Base-by-base conservation (phyloP, 2,797 vertebrate genomes). In the Sciurus vulgaris region DNA sequence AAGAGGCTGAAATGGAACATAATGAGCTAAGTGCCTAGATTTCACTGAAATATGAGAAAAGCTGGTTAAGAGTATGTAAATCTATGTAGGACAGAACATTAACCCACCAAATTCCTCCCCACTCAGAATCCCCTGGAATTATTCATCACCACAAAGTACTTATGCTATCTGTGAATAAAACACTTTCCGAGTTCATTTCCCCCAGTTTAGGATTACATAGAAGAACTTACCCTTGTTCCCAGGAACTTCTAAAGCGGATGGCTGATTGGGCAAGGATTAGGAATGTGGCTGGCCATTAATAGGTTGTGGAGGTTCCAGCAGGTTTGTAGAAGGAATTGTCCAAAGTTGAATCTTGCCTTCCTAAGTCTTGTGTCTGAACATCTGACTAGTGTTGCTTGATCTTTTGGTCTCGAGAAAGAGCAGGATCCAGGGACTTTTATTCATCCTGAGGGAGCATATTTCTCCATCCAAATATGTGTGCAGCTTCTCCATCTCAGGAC, bases 41-140 rank as follows among this genome's bases (percentile, higher is more conserved):
- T 54, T 86, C 70, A 93, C 6, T 91, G 79, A 95, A 94, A 83
- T 82, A 59, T 74, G 35, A 83, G 38, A 84, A 85, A 94, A 91
- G 24, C 69, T 69, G 47, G 12, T 38, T 82, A 96, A 82, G 4
- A 63, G 8, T 81, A 65, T 93, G 3, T 69, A 95, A 88, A 86
- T 44, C 7, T 88, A 56, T 51, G 47, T 6, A 83, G 44, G 33
- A 44, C 72, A 95, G 89, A 93, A 89, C 3, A 91, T 81, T 35
- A 82, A 77, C 59, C 81, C 7, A 88, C 26, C 12, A 85, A 89
- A 78, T 49, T 56, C 30, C 35, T n/a, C 56, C 26, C 35, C n/a
- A 85, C 38, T 3, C 44, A 86, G 65, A 89, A 90, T 49, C 24
- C 70, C 33, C 56, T 87, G 65, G 22, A 93, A 82, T 91, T 44